These are phyloP conservation scores for Drosophila rufa DNA, from an alignment of 1,140 invertebrate species.

Conservation along the genomic window DNA sequence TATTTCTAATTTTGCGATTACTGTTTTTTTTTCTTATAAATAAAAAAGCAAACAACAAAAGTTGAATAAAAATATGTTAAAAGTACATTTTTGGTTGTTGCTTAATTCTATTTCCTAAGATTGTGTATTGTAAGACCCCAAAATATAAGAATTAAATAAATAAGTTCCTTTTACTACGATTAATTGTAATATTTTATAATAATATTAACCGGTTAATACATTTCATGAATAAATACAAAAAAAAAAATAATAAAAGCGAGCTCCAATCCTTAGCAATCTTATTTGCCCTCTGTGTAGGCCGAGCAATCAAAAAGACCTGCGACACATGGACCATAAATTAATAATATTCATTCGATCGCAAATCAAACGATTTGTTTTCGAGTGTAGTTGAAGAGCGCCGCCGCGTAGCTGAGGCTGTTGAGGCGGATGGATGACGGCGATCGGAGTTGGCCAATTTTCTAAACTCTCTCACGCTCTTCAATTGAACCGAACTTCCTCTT, in stretches of 20 bases:
- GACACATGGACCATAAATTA: neutral
- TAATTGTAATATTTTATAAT: too few relatives aligned
- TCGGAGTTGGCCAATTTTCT: slow-evolving; percentile 63
- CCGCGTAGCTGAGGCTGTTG: slow-evolving; percentile 5
- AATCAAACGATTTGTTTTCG: neutral
- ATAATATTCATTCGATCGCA: neutral
- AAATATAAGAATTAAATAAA: neutral
- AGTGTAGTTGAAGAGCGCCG: slow-evolving; percentile 25
- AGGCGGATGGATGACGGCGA: slow-evolving; percentile 17
- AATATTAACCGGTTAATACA: too few relatives aligned
- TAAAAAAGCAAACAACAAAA: too few relatives aligned
- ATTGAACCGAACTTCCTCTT: slow-evolving; percentile 67
- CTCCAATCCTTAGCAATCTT: too few relatives aligned
- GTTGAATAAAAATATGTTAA: too few relatives aligned
- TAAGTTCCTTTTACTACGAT: neutral
- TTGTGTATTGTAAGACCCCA: neutral
- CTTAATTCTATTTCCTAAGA: too few relatives aligned
- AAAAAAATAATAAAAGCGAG: neutral
- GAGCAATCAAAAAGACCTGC: neutral
- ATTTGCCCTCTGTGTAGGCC: neutral
- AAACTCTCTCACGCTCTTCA: slow-evolving; percentile 78
- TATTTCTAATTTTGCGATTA: too few relatives aligned
- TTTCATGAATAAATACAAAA: neutral
- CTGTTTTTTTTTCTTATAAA: too few relatives aligned
- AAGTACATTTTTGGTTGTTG: too few relatives aligned